phyloP scores from a whole-genome alignment of 2,888 invertebrate genomes.

The Philhelius pedissequus region DNA sequence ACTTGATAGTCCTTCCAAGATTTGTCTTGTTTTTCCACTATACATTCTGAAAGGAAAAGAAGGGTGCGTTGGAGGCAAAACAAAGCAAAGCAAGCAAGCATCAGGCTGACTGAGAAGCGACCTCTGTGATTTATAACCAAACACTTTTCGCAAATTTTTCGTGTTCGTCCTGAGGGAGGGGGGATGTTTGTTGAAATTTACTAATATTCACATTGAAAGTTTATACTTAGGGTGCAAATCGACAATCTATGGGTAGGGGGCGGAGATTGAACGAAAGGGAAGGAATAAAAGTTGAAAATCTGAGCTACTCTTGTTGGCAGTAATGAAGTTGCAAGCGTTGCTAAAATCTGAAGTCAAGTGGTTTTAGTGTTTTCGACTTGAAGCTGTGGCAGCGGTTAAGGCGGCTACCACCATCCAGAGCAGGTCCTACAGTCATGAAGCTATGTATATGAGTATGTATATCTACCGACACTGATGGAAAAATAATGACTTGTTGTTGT shows the following conservation, averaged over 20 bases:
- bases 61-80: not conserved
- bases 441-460: not conserved
- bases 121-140: slow-evolving; percentile 63
- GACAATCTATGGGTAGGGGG: slow-evolving; percentile 9
- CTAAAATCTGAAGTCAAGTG: slow-evolving; percentile 67
- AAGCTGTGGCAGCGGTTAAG: slow-evolving; percentile 41
- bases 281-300: slow-evolving; percentile 45
- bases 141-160: slow-evolving; percentile 66
- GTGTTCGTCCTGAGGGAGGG: not conserved
- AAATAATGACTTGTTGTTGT: slow-evolving; percentile 51
- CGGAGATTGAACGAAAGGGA: not conserved
- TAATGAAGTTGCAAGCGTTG: slow-evolving; percentile 66
- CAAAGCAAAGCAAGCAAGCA: not conserved
- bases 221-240: slow-evolving; percentile 49
- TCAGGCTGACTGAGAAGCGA: not conserved
- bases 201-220: slow-evolving; percentile 68
- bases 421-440: not conserved
- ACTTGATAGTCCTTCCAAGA: not conserved
- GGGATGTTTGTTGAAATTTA: slow-evolving; percentile 54
- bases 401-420: slow-evolving; percentile 15
- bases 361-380: slow-evolving; percentile 62
- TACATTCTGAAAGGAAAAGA: not conserved
- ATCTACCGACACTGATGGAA: slow-evolving; percentile 25
- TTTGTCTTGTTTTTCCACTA: slow-evolving; percentile 39
- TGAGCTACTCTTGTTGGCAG: slow-evolving; percentile 44